A percentile compares a stretch with the other conserved stretches of the same genome.
These are phyloP conservation scores for Danio choprae DNA, from an alignment of 2,797 vertebrate genomes.

Conservation along the genomic window DNA sequence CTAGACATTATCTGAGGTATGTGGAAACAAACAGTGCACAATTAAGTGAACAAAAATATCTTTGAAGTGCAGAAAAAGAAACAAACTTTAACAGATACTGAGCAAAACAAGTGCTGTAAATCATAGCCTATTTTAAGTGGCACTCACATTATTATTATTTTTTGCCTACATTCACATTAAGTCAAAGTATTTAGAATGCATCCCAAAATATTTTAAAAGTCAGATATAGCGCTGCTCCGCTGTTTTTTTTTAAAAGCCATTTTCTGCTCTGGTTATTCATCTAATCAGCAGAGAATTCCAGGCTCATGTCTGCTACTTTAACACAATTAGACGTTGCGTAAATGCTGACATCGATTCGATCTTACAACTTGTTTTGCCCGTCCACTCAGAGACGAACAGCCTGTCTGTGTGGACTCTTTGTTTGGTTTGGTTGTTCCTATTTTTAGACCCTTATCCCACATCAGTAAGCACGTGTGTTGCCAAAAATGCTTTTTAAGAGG, in stretches of 20 bases:
- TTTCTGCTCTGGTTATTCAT: constrained; percentile 11
- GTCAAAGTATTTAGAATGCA: too few relatives aligned
- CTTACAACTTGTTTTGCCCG: constrained; percentile 40
- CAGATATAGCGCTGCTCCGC: background rate
- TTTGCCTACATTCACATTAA: too few relatives aligned
- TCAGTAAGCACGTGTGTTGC: constrained; percentile 48
- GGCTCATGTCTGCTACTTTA: constrained; percentile 42
- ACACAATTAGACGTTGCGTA: constrained; percentile 41
- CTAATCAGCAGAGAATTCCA: constrained; percentile 16
- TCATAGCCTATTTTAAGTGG: too few relatives aligned
- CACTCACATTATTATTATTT: background rate
- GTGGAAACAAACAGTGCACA: too few relatives aligned
- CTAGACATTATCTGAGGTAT: too few relatives aligned
- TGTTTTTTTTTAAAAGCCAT: background rate
- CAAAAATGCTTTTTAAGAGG: constrained; percentile 47
- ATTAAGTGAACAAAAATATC: too few relatives aligned
- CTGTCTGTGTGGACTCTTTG: constrained; percentile 41
- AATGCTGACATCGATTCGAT: constrained; percentile 36
- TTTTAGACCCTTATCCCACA: constrained; percentile 53
- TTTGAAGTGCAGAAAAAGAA: too few relatives aligned
- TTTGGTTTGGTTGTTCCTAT: constrained; percentile 43
- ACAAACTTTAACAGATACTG: too few relatives aligned
- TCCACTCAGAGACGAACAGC: constrained; percentile 46
- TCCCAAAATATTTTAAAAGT: background rate
- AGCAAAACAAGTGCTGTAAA: too few relatives aligned